A percentile compares a stretch with the other conserved stretches of the same genome.
Conservation (phyloP, 2,113 vertebrate genomes). For the Chaetodon auriga region DNA sequence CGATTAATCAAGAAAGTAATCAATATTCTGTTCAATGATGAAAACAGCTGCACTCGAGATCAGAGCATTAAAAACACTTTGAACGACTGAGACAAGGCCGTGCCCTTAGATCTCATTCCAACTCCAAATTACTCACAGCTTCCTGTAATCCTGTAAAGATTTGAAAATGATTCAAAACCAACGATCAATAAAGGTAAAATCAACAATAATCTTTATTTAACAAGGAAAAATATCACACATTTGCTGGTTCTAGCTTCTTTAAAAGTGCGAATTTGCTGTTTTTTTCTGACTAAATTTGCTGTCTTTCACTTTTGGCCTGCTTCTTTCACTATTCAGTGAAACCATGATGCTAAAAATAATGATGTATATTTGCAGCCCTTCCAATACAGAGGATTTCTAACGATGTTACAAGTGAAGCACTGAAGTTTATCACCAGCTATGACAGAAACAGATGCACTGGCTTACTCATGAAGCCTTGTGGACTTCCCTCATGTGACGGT, state of each 20-base stretch:
- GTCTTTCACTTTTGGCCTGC: no score
- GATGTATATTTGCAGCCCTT: background rate
- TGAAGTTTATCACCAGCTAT: conserved; percentile 6
- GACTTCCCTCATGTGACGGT: conserved; percentile 24
- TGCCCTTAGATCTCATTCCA: no score
- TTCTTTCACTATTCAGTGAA: background rate
- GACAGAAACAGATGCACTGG: conserved; percentile 7
- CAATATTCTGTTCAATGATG: background rate
- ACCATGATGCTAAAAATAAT: background rate
- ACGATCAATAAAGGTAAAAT: no score
- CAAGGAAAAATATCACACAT: background rate
- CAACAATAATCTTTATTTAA: no score
- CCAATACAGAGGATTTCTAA: background rate
- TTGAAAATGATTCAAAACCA: no score
- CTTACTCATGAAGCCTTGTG: conserved; percentile 2
- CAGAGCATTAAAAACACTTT: no score
- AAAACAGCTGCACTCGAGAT: background rate
- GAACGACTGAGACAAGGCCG: no score
- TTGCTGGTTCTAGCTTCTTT: background rate
- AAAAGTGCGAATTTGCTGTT: background rate
- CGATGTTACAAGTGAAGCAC: background rate
- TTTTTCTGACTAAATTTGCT: background rate
- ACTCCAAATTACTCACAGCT: no score
- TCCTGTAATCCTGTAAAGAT: no score
- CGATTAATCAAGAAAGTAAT: no score